Base-by-base conservation (phyloP, 2,888 invertebrate genomes). In the Adineta ricciae region DNA sequence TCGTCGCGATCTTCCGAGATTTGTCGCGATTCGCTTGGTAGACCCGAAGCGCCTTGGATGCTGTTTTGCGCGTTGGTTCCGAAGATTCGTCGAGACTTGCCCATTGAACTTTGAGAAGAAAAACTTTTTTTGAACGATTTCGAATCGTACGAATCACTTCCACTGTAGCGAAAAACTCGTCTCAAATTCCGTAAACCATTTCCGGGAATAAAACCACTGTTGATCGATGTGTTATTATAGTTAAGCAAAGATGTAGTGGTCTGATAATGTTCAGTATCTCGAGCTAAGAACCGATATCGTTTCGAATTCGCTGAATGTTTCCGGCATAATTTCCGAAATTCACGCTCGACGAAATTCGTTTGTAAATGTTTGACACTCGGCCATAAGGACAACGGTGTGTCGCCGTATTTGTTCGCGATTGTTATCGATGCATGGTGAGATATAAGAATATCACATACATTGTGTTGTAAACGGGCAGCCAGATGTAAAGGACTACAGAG, bases 401-500 rank as follows among this genome's bases (percentile, higher is more conserved):
- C 49, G 1, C 24, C 21, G 72, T 72, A 32, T 8, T 24, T 64
- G 73, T 85, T 85, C 21, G 4, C 14, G 36, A 85, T 24, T 16
- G 8, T 24, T 38, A 50, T 83, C 38, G 21, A 46, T 49, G 85
- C 83, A 64, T 85, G 85, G 46, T 85, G 72, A 19, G 50, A 64
- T n/a, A 85, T 50, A 8, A 85, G 52, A 16, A 85, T 46, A 49
- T 72, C 41, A 50, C 54, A 41, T 38, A 54, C 83, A 24, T 85
- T 72, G 38, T 83, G 50, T 41, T 91, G 90, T 87, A 92, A 92
- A 85, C 92, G 90, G 64, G 92, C 92, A 46, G 92, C 92, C 84
- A 93, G 88, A 88, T 93, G 93, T 36, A 93, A 89, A 2, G 93
- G 92, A 27, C 93, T 92, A 88, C 92, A 92, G 32, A 92, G 93